These are phyloP conservation scores for Ammodramus savannarum DNA, from an alignment of 2,113 vertebrate genomes.

Conservation along the genomic window DNA sequence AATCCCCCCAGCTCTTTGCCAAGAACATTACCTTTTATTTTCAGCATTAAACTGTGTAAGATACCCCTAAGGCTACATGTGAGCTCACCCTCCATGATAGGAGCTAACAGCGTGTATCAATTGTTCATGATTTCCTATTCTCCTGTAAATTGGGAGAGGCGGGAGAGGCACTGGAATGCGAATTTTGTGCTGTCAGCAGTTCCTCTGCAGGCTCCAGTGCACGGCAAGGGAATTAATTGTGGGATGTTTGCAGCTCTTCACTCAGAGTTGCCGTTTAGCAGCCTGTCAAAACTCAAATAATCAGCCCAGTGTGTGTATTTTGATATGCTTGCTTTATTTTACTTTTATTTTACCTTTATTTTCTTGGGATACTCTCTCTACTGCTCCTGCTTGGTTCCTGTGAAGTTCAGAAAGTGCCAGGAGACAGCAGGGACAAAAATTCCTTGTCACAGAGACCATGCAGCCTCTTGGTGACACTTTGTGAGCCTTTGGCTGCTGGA, in stretches of 20 bases:
- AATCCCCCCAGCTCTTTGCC: conserved; percentile 79
- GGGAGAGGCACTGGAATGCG: conserved; percentile 69
- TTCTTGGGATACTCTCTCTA: background rate
- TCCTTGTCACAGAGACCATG: background rate
- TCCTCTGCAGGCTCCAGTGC: conserved; percentile 70
- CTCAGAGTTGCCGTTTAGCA: conserved; percentile 75
- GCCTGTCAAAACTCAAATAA: conserved; percentile 73
- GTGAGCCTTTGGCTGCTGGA: background rate
- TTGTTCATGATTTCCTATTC: conserved; percentile 87
- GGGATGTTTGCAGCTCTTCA: conserved; percentile 73
- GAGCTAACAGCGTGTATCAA: conserved; percentile 89
- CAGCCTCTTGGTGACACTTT: background rate
- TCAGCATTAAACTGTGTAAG: conserved; percentile 84
- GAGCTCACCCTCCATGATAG: conserved; percentile 82
- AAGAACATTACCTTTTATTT: conserved; percentile 84
- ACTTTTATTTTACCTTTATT: conserved; percentile 60
- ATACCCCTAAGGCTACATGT: conserved; percentile 84
- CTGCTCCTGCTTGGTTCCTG: background rate
- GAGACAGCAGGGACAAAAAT: background rate
- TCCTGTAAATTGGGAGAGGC: conserved; percentile 85
- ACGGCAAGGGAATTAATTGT: conserved; percentile 86
- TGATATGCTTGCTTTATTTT: conserved; percentile 52
- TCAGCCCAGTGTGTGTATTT: conserved; percentile 56
- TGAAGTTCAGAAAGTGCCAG: background rate
- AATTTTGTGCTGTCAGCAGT: conserved; percentile 82